Percentiles rank a stretch among this genome's conserved stretches.
Conservation (phyloP, 2,888 invertebrate species). For the Heliconius ismenius region DNA sequence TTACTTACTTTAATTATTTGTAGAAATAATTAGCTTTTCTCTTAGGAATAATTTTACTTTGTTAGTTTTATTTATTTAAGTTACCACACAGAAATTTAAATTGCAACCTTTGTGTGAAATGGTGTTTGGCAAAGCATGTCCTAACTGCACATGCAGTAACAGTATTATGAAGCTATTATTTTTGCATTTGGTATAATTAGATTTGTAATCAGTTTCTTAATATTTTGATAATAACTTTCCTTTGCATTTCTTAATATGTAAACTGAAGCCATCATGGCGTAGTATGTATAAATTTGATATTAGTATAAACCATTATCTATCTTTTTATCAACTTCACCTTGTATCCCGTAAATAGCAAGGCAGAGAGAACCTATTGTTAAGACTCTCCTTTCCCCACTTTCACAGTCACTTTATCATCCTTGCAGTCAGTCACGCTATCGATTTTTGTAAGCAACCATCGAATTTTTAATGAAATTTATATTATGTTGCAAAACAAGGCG, state of each 20-base stretch:
- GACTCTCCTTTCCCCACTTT: too few relatives aligned
- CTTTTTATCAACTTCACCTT: too few relatives aligned
- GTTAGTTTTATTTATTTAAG: background rate
- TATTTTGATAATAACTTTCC: background rate
- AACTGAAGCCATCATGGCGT: background rate
- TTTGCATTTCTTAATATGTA: background rate
- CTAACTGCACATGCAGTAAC: constrained; percentile 8
- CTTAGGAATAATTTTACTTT: background rate
- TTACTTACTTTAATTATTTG: background rate
- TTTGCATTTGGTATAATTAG: background rate
- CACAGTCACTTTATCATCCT: too few relatives aligned
- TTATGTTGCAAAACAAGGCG: too few relatives aligned
- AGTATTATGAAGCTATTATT: constrained; percentile 3
- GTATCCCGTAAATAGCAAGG: too few relatives aligned
- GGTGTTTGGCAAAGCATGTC: constrained; percentile 6
- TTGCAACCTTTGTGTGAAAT: background rate
- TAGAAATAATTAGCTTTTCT: background rate
- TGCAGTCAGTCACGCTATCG: too few relatives aligned
- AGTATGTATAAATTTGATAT: too few relatives aligned
- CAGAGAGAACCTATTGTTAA: too few relatives aligned
- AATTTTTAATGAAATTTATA: too few relatives aligned
- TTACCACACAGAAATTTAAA: background rate
- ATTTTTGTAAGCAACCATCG: too few relatives aligned
- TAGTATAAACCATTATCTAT: too few relatives aligned
- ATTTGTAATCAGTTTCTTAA: background rate